Percentiles rank a stretch among this genome's conserved stretches.
These are phyloP conservation scores for Otocyon megalotis DNA, from an alignment of 2,113 vertebrate species.

Conservation along the genomic window DNA sequence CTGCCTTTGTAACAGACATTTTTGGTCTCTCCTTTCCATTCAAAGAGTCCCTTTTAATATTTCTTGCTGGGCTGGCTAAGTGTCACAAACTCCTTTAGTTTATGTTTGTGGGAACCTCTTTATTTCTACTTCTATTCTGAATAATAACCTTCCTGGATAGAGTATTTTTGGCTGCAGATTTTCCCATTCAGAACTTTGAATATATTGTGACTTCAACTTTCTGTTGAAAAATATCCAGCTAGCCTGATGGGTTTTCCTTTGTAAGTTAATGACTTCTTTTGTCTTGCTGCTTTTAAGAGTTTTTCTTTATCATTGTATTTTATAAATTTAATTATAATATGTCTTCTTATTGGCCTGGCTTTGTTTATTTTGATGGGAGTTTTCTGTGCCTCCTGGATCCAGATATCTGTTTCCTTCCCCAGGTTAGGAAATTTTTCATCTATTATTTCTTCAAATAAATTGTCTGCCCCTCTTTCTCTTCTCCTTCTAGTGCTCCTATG, in stretches of 20 bases:
- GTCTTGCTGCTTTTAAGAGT: background rate
- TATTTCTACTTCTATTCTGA: background rate
- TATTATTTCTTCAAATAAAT: background rate
- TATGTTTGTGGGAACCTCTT: background rate
- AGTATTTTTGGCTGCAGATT: background rate
- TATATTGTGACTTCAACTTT: background rate
- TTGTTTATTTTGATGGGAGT: background rate
- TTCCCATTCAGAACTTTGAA: background rate
- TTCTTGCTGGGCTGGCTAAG: background rate
- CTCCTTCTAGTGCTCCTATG: background rate
- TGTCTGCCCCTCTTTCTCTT: background rate
- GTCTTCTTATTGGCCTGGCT: background rate
- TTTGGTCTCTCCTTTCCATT: background rate
- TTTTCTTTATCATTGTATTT: background rate
- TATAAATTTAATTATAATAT: background rate
- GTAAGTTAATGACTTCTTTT: background rate
- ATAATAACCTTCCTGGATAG: background rate
- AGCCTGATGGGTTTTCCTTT: background rate
- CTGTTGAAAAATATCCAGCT: background rate
- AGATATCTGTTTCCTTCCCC: background rate
- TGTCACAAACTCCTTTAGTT: background rate
- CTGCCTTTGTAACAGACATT: background rate
- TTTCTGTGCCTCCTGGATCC: background rate
- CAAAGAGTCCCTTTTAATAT: background rate
- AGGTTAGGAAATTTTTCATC: background rate